These are phyloP conservation scores for Ligdia adustata DNA, from an alignment of 2,888 invertebrate genomes.

Conservation along the genomic window DNA sequence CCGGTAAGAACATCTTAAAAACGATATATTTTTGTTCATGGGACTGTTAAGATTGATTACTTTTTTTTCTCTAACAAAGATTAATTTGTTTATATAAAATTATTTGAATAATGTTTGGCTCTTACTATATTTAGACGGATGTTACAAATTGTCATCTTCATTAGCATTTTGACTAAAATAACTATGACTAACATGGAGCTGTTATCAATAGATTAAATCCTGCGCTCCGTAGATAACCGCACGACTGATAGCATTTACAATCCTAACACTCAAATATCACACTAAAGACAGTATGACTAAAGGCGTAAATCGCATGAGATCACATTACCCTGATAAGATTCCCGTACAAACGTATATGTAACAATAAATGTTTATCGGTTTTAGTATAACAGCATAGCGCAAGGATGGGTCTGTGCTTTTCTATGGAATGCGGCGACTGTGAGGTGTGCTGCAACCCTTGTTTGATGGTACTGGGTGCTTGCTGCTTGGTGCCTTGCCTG, in stretches of 20 bases:
- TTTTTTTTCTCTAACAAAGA: no score
- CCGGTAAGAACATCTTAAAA: no score
- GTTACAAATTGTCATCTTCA: no score
- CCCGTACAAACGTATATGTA: no score
- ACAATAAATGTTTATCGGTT: slow-evolving; percentile 49
- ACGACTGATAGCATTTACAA: slow-evolving; percentile 40
- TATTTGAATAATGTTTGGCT: no score
- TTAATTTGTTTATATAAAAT: no score
- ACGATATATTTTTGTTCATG: no score
- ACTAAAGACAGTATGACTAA: slow-evolving; percentile 34
- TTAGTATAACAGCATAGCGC: slow-evolving; percentile 55
- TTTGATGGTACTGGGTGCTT: slow-evolving; percentile 71
- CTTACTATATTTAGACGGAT: no score
- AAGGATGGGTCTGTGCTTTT: slow-evolving; percentile 72
- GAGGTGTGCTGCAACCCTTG: slow-evolving; percentile 73
- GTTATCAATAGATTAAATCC: slow-evolving; percentile 56
- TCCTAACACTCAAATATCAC: slow-evolving; percentile 42
- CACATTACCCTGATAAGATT: slow-evolving; percentile 21
- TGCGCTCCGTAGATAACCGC: slow-evolving; percentile 44
- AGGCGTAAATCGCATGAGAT: slow-evolving; percentile 22
- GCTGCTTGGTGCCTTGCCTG: slow-evolving; percentile 72
- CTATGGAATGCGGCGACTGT: slow-evolving; percentile 73
- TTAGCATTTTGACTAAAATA: no score
- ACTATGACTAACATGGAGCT: slow-evolving; percentile 13
- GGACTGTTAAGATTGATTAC: no score